Percentiles rank a stretch among this genome's conserved stretches.
Conservation (phyloP, 2,797 vertebrate species). For the Ceryle rudis region DNA sequence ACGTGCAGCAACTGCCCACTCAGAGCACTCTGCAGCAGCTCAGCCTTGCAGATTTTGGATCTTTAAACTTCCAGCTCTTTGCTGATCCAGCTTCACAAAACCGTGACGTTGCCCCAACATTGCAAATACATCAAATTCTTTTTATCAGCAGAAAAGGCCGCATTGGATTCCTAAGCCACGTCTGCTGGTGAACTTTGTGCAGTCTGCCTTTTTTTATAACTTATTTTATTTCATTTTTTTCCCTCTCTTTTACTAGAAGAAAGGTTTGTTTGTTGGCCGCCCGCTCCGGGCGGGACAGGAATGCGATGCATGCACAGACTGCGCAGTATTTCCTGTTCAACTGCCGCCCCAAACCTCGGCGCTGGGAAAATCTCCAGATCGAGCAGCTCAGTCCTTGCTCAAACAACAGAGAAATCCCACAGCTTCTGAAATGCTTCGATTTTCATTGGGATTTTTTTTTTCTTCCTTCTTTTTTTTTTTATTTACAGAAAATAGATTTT, state of each 20-base stretch:
- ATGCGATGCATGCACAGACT: constrained; percentile 86
- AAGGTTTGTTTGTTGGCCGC: constrained; percentile 85
- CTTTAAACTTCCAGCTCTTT: not conserved
- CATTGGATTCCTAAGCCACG: constrained; percentile 37
- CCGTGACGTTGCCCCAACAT: not conserved
- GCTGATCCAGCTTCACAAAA: not conserved
- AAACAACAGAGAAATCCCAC: not conserved
- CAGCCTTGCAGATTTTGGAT: not conserved
- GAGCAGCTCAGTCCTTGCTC: constrained; percentile 29
- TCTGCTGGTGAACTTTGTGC: constrained; percentile 76
- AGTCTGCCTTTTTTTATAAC: not conserved
- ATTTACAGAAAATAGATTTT: not conserved
- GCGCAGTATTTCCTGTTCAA: constrained; percentile 85
- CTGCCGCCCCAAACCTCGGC: constrained; percentile 78
- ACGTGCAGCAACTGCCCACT: not conserved
- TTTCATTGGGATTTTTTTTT: too few relatives aligned
- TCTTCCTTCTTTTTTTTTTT: not conserved
- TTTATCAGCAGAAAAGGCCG: constrained; percentile 29
- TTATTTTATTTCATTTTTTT: too few relatives aligned
- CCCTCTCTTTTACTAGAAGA: constrained; percentile 75
- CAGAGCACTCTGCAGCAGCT: not conserved
- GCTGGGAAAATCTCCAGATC: constrained; percentile 72
- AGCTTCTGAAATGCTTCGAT: not conserved
- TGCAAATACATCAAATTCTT: not conserved
- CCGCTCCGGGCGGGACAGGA: constrained; percentile 84